These are phyloP conservation scores for Muricea muricata DNA, from an alignment of 92 coral and sea anemone species.

Conservation along the genomic window DNA sequence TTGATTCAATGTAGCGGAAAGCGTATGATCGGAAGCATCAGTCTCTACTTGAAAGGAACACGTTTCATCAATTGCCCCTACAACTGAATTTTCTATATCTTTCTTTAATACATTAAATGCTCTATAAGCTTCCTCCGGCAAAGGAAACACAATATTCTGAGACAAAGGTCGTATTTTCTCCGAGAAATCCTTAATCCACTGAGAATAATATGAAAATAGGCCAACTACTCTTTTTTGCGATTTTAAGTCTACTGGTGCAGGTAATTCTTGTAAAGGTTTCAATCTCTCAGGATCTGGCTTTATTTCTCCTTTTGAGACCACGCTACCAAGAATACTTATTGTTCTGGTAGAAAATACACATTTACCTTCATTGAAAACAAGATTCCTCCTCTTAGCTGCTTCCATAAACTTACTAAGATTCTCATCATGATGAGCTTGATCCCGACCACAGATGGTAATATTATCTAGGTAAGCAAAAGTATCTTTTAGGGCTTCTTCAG, in stretches of 20 bases:
- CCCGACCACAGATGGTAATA: slow-evolving; percentile 15
- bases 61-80: background rate
- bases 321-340: slow-evolving; percentile 64
- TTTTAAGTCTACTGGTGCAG: slow-evolving; percentile 38
- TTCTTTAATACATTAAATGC: too few relatives aligned
- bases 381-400: slow-evolving; percentile 24
- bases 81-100: background rate
- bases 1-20: slow-evolving; percentile 48
- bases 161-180: background rate
- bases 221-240: slow-evolving; percentile 61
- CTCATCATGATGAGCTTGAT: slow-evolving; percentile 20
- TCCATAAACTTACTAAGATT: background rate
- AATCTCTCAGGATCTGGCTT: slow-evolving; percentile 57
- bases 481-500: slow-evolving; percentile 37
- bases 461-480: slow-evolving; percentile 30
- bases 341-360: slow-evolving; percentile 64
- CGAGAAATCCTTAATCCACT: slow-evolving; percentile 43
- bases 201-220: slow-evolving; percentile 66
- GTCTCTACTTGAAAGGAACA: background rate
- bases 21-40: background rate
- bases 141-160: background rate
- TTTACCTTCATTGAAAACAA: slow-evolving; percentile 56
- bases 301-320: slow-evolving; percentile 59
- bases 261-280: slow-evolving; percentile 58
- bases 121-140: background rate